Conservation (phyloP, 2,888 invertebrate species). For the Campoplex capitator region DNA sequence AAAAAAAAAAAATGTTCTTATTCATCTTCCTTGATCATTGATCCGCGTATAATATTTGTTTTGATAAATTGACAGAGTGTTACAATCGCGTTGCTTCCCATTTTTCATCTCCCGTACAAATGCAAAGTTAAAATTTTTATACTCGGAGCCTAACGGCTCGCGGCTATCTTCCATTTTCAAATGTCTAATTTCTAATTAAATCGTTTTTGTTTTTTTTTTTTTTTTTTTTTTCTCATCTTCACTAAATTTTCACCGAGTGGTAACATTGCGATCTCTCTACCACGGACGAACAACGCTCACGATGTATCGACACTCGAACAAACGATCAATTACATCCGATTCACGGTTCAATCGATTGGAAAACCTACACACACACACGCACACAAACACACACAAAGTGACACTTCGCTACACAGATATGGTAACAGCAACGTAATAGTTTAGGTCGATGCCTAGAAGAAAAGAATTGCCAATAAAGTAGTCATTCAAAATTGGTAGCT, state of each 20-base stretch:
- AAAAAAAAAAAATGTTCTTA: background rate
- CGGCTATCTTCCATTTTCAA: background rate
- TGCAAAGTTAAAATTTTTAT: background rate
- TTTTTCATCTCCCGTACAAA: background rate
- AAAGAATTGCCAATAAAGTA: slow-evolving; percentile 84
- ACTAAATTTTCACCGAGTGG: too few relatives aligned
- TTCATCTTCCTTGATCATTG: background rate
- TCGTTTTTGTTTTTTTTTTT: too few relatives aligned
- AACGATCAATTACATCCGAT: background rate
- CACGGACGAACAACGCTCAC: background rate
- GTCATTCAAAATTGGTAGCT: slow-evolving; percentile 85
- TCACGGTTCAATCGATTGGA: background rate
- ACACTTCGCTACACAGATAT: slow-evolving; percentile 47
- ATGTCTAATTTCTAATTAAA: too few relatives aligned
- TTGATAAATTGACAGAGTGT: background rate
- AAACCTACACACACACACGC: background rate
- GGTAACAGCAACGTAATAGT: slow-evolving; percentile 81
- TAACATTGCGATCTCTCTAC: too few relatives aligned
- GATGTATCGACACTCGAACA: background rate
- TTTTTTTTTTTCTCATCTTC: background rate
- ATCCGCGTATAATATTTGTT: background rate
- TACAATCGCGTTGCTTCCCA: slow-evolving; percentile 5
- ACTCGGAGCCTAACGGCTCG: background rate
- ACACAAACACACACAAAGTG: background rate
- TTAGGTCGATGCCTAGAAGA: slow-evolving; percentile 84